Evolutionary conservation across 2,797 vertebrate species (phyloP).

Genomic region (Nyctalus aviator): DNA sequence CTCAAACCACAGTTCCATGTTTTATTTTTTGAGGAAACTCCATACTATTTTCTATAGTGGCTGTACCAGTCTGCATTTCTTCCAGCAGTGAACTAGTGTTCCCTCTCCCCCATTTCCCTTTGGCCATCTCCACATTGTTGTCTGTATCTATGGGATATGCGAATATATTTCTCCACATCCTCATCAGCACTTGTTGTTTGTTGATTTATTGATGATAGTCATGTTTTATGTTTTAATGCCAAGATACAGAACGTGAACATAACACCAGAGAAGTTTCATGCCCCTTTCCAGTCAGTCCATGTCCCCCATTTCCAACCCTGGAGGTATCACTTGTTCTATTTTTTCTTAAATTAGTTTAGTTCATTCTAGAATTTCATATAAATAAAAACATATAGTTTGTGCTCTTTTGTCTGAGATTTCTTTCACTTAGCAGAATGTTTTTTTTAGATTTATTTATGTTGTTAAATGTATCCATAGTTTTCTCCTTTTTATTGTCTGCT

Average conservation of each 20-base stretch:
- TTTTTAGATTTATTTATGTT: background rate
- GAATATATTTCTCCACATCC: too few relatives aligned
- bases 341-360: background rate
- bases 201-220: too few relatives aligned
- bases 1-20: too few relatives aligned
- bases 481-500: conserved; percentile 39
- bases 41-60: too few relatives aligned
- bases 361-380: background rate
- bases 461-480: background rate
- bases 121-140: too few relatives aligned
- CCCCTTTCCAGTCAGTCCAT: background rate
- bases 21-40: too few relatives aligned
- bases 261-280: background rate
- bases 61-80: too few relatives aligned
- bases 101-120: too few relatives aligned
- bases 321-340: background rate
- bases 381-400: background rate
- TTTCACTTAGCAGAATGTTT: background rate
- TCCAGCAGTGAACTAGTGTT: too few relatives aligned
- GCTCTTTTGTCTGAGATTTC: background rate
- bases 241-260: background rate
- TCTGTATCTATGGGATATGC: too few relatives aligned
- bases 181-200: too few relatives aligned
- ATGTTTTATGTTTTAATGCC: background rate
- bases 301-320: background rate